A percentile compares a stretch with the other conserved stretches of the same genome.
Evolutionary conservation across 2,888 invertebrate genomes (phyloP).

Genomic region (Epsilonema sp.): DNA sequence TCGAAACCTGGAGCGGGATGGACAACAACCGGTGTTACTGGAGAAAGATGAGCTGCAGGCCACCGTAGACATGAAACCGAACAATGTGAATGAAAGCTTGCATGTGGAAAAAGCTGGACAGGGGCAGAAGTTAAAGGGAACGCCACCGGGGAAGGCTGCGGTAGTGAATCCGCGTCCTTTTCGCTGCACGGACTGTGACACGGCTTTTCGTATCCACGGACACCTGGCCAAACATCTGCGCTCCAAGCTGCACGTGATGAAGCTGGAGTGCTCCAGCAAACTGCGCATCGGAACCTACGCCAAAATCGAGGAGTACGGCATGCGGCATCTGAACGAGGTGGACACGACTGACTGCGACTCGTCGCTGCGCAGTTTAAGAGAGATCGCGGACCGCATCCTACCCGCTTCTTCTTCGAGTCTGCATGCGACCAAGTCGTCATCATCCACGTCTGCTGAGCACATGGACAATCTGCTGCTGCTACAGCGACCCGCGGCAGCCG

Average conservation of each 20-base stretch:
- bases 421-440: too few species aligned
- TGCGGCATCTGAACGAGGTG: conserved; percentile 61
- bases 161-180: conserved; percentile 93
- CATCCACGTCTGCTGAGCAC: not conserved
- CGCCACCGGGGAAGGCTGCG: too few species aligned
- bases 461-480: not conserved
- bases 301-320: not conserved
- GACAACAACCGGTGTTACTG: too few species aligned
- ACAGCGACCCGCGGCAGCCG: not conserved
- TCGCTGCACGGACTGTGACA: conserved; percentile 81
- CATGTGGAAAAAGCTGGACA: not conserved
- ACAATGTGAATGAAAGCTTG: not conserved
- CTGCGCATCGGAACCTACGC: conserved; percentile 41
- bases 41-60: not conserved
- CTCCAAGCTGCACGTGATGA: conserved; percentile 26
- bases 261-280: conserved; percentile 47
- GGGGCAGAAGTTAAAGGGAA: not conserved
- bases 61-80: not conserved
- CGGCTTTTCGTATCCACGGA: conserved; percentile 77
- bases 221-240: conserved; percentile 84
- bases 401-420: too few species aligned
- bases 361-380: conserved; percentile 55
- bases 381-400: not conserved
- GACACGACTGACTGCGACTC: conserved; percentile 86
- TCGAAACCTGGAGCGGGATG: too few species aligned